These are phyloP conservation scores for Lasioglossum malachurum DNA, from an alignment of 2,888 invertebrate genomes.

Conservation along the genomic window DNA sequence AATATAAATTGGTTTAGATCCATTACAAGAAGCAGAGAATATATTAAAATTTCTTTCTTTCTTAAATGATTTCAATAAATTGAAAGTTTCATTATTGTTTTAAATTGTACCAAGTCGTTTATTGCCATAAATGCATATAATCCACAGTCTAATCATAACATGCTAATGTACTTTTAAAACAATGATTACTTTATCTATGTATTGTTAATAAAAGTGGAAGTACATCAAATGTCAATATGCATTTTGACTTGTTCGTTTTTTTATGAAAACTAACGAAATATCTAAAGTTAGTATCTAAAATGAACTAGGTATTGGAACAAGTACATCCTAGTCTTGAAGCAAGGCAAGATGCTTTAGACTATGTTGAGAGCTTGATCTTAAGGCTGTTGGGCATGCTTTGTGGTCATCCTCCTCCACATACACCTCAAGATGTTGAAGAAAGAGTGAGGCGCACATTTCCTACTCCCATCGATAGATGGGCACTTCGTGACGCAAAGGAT, in stretches of 20 bases:
- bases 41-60: not conserved
- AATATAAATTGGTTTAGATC: not conserved
- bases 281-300: conserved; percentile 1
- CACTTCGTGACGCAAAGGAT: conserved; percentile 94
- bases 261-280: not conserved
- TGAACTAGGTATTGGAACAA: conserved; percentile 93
- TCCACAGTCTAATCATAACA: not conserved
- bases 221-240: not conserved
- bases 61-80: no score
- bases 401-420: conserved; percentile 93
- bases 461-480: conserved; percentile 98
- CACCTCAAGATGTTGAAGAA: conserved; percentile 95
- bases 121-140: not conserved
- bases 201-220: not conserved
- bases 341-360: conserved; percentile 95
- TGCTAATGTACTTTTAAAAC: not conserved
- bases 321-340: conserved; percentile 95
- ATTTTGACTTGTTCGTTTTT: not conserved
- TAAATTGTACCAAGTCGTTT: not conserved
- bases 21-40: not conserved
- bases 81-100: not conserved
- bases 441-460: conserved; percentile 96
- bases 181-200: not conserved
- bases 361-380: conserved; percentile 96
- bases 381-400: conserved; percentile 95